Evolutionary conservation across 2,888 invertebrate genomes (phyloP).

Genomic region (Unio pictorum): DNA sequence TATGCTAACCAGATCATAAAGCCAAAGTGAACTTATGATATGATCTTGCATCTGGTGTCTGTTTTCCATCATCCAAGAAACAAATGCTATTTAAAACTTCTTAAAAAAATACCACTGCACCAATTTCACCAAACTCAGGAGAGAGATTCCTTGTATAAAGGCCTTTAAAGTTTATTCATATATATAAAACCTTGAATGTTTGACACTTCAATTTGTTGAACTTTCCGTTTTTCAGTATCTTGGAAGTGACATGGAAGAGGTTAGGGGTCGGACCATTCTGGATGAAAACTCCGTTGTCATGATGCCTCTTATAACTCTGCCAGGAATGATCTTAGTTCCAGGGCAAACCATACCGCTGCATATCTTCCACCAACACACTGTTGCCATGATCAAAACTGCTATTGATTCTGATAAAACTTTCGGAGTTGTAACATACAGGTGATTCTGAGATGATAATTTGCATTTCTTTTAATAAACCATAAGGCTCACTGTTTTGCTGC

Average conservation of each 20-base stretch:
- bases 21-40: no score
- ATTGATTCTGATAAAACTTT: conserved; percentile 77
- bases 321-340: conserved; percentile 80
- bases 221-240: conserved; percentile 73
- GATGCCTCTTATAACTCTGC: conserved; percentile 77
- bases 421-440: conserved; percentile 75
- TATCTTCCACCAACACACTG: conserved; percentile 74
- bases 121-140: no score
- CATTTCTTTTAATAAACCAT: not conserved
- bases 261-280: conserved; percentile 79
- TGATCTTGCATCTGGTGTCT: no score
- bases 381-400: conserved; percentile 77
- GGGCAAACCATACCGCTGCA: conserved; percentile 86
- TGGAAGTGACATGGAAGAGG: conserved; percentile 77
- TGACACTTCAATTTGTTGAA: no score
- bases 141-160: no score
- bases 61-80: no score
- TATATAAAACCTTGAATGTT: no score
- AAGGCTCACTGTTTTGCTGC: not conserved
- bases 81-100: no score
- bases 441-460: conserved; percentile 4
- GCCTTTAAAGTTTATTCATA: no score
- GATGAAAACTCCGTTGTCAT: conserved; percentile 73
- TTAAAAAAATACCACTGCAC: no score
- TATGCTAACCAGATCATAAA: no score